Evolutionary conservation across 1,140 invertebrate genomes (phyloP), one percentile per base, ranked within the genome.

Genomic region (Lasioglossum albipes): DNA sequence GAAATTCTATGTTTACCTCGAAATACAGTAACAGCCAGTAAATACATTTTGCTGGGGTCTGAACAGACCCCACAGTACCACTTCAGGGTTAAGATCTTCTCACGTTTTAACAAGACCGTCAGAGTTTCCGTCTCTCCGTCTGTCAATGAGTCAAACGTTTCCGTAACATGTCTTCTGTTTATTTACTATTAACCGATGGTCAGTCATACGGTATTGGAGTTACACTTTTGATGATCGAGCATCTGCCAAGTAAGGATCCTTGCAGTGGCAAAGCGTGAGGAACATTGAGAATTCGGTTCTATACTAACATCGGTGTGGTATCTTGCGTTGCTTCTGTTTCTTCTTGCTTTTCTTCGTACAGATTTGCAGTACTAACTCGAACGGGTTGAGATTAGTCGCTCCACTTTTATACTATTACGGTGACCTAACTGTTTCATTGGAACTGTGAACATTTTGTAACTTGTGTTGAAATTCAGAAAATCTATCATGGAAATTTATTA

Each of bases 281-380:
- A 18, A 64, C 13, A 27, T 31, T 13, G 41, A 75, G 7, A 45
- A 41, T 66, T 31, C 13, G 52, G 4, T 71, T 49, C 7, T 41
- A 41, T 31, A 54, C 18, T 72, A 42, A 81, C 13, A 68, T 16
- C 67, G 27, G n/a, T 41, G 12, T 61, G 13, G 13, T 61, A 69
- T 49, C 57, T 76, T 0, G 45, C 4, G 41, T 41, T 41, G 36
- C 41, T 74, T 74, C 22, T 31, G 61, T 42, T 7, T 72, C 3
- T 61, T 20, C n/a, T 74, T 27, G 18, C 6, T 75, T 54, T 49
- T 20, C 10, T 67, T n/a, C 2, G 9, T 36, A 10, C 57, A 59
- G 41, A 61, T 22, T 7, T 5, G 36, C 57, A 4, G 18, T n/a
- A 18, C 27, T 67, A 67, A 67, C 18, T 10, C 5, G n/a, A 54